Base-by-base conservation (phyloP, 2,797 vertebrate species). In the Babyrousa celebensis region DNA sequence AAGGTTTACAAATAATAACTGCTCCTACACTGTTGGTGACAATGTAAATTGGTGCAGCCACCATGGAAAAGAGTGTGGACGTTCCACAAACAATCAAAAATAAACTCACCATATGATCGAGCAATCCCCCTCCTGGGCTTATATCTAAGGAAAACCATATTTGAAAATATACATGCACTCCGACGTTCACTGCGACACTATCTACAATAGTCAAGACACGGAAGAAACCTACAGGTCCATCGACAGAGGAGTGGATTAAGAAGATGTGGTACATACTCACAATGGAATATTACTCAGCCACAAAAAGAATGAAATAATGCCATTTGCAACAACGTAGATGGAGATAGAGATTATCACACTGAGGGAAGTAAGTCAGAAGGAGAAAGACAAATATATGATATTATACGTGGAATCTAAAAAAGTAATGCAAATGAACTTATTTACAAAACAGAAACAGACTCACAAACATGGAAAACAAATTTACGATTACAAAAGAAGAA, bases 101-200 rank as follows among this genome's bases (percentile, higher is more conserved):
- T n/a, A n/a, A 29, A 54, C 10, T 17, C 54, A 29, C 20, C 29
- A n/a, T 12, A 21, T 56, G 52, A 54, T 29, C 17, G 48, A 77
- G 27, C 11, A n/a, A 56, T 56, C 29, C 74, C 3, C 12, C 17
- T 20, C 29, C 11, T 20, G 17, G 12, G 29, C 52, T 4, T 21
- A 18, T 54, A n/a, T n/a, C n/a, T 29, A 17, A 17, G 20, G 29
- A 54, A n/a, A 56, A n/a, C 18, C n/a, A 48, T 77, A 14, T 56
- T 56, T 29, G 29, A 56, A 77, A 77, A n/a, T 10, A 12, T 21
- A 7, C 6, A 77, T n/a, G 29, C 5, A 56, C 17, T 17, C 0
- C 17, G 20, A 1, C 3, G n/a, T n/a, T 54, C 27, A n/a, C 0
- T 6, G 29, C 48, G n/a, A 17, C 17, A 7, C 48, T 21, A 21